Base-by-base conservation (phyloP, 2,113 vertebrate species). In the Clarias batrachus region DNA sequence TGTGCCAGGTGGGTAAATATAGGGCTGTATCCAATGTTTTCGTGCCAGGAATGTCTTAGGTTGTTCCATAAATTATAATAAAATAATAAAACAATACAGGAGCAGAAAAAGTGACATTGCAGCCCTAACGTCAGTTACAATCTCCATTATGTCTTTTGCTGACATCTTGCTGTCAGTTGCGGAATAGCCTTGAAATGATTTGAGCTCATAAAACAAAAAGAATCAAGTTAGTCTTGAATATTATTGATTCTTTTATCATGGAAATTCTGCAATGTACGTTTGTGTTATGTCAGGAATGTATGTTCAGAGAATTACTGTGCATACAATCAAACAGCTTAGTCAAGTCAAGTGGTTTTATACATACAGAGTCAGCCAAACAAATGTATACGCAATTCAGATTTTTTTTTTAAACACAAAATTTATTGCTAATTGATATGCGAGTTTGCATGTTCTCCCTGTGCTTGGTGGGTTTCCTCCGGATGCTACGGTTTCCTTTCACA, bases 161-260 rank as follows among this genome's bases (percentile, higher is more conserved):
- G 81, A 77, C 85, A 88, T 56, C 87, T 90, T 66, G 73, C 81
- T 68, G 74, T 78, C 70, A 70, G 8, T 27, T 52, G 7, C 41
- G 63, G 21, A 13, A 52, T 4, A 13, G 23, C 66, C 19, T 27
- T 21, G 33, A 66, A 66, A 48, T 30, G 13, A 68, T 68, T 27
- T 66, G 4, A 11, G 11, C 14, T 23, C 21, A 65, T 23, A 62
- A 62, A 62, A 65, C 7, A 62, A 62, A 62, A 62, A 63, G 23
- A 25, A 63, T 63, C 62, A 25, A 63, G 62, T 21, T 10, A 33
- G 30, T 33, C 30, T 33, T 33, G 11, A 9, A 66, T 66, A 66
- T 66, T n/a, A 27, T 12, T 66, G 10, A 27, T 66, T 66, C n/a
- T 13, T 66, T 66, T 66, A 66, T 27, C 65, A 66, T 66, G n/a